Conservation (phyloP, 2,797 vertebrate species). For the Apogon hyalosoma region DNA sequence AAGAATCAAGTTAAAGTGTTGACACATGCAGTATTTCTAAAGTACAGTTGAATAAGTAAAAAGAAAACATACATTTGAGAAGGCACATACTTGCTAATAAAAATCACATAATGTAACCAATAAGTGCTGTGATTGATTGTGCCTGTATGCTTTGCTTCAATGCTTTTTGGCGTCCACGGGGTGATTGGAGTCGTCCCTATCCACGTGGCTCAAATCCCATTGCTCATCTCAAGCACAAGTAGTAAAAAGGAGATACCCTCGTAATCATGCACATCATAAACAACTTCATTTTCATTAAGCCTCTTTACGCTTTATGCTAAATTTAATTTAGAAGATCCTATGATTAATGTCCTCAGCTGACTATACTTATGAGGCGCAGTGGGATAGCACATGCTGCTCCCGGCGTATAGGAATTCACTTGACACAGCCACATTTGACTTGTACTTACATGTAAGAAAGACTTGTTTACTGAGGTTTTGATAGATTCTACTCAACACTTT, state of each 20-base stretch:
- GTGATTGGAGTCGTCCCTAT: conserved; percentile 27
- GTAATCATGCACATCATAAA: conserved; percentile 78
- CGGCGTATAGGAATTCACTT: not conserved
- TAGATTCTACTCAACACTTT: too few relatives aligned
- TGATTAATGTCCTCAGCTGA: conserved; percentile 70
- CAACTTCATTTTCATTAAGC: conserved; percentile 79
- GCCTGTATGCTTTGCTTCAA: conserved; percentile 18
- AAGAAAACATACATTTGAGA: not conserved
- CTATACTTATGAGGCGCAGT: conserved; percentile 49
- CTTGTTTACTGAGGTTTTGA: too few relatives aligned
- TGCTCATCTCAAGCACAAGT: conserved; percentile 49
- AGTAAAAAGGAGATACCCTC: conserved; percentile 58
- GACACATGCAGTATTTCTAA: not conserved
- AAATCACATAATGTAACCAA: too few relatives aligned
- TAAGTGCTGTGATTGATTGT: too few relatives aligned
- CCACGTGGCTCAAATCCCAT: conserved; percentile 40
- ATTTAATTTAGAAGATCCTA: conserved; percentile 66
- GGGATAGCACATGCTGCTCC: conserved; percentile 23
- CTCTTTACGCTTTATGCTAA: conserved; percentile 66
- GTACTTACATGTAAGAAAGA: too few relatives aligned
- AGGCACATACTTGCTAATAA: too few relatives aligned
- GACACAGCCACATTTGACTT: not conserved
- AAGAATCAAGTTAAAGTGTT: not conserved
- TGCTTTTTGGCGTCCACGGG: conserved; percentile 31
- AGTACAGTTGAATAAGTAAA: not conserved